Conservation (phyloP, 2,113 vertebrate species). For the Campylomormyrus tamandua region DNA sequence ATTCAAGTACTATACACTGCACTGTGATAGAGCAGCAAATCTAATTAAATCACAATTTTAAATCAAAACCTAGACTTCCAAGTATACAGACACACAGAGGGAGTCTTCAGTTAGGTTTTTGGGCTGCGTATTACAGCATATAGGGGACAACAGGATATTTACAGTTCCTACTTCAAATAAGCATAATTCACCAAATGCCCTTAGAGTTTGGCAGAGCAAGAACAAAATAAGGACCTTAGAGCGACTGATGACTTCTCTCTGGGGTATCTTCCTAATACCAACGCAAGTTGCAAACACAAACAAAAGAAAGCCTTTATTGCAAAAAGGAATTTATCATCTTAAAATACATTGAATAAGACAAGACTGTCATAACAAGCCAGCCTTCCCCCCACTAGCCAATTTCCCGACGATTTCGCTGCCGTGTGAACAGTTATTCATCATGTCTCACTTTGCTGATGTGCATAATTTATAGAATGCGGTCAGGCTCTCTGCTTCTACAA, state of each 20-base stretch:
- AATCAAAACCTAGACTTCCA: neutral
- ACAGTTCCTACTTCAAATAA: neutral
- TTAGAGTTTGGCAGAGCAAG: neutral
- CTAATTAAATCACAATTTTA: neutral
- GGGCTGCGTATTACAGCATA: neutral
- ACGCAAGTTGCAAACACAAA: neutral
- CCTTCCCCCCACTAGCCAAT: neutral
- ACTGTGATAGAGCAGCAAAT: neutral
- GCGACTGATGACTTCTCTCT: neutral
- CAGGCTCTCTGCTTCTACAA: neutral
- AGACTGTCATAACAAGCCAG: neutral
- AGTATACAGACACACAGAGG: neutral
- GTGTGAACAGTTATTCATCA: neutral
- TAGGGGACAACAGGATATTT: neutral
- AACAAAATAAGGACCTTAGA: neutral
- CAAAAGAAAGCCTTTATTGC: neutral
- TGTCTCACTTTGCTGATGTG: conserved; percentile 2
- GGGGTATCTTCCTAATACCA: neutral
- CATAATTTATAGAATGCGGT: conserved; percentile 2
- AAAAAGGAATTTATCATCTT: conserved; percentile 3
- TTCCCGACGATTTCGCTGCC: neutral
- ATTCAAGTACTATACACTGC: neutral
- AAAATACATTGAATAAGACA: neutral
- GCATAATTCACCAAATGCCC: neutral
- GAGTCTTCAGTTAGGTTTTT: neutral